Percentiles rank a stretch among this genome's conserved stretches.
These are phyloP conservation scores for Matsumyia berberina DNA, from an alignment of 2,888 invertebrate species.

Conservation along the genomic window DNA sequence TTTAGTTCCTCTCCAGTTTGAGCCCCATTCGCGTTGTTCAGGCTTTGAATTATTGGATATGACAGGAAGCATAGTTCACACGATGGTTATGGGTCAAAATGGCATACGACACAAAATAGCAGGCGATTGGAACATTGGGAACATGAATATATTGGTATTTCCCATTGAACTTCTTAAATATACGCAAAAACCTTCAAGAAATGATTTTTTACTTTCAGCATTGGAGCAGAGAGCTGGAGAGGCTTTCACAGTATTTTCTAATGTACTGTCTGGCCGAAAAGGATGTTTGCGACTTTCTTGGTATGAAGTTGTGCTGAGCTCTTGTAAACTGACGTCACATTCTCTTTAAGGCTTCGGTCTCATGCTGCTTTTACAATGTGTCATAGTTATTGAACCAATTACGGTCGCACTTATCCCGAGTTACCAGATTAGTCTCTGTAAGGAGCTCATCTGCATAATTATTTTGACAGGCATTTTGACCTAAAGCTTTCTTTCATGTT, in stretches of 20 bases:
- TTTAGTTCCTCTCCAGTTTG: slow-evolving; percentile 13
- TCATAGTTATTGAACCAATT: no score
- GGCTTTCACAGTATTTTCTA: slow-evolving; percentile 72
- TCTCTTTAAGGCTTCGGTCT: no score
- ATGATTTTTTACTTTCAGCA: slow-evolving; percentile 58
- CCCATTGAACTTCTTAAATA: background rate
- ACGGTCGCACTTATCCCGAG: no score
- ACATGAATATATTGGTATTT: slow-evolving; percentile 78
- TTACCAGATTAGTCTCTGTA: no score
- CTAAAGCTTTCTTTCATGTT: no score
- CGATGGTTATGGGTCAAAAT: slow-evolving; percentile 76
- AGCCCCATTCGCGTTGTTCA: background rate
- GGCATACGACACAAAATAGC: slow-evolving; percentile 78
- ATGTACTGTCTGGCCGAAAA: slow-evolving; percentile 45
- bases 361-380: no score
- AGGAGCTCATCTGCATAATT: no score
- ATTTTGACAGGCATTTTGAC: no score
- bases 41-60: slow-evolving; percentile 20
- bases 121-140: slow-evolving; percentile 71
- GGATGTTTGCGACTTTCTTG: slow-evolving; percentile 76
- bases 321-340: background rate
- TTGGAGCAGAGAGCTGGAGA: slow-evolving; percentile 77
- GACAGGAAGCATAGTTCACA: slow-evolving; percentile 1
- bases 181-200: background rate
- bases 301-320: slow-evolving; percentile 60